Base-by-base conservation (phyloP, 2,797 vertebrate species). In the Epinephelus malabaricus region DNA sequence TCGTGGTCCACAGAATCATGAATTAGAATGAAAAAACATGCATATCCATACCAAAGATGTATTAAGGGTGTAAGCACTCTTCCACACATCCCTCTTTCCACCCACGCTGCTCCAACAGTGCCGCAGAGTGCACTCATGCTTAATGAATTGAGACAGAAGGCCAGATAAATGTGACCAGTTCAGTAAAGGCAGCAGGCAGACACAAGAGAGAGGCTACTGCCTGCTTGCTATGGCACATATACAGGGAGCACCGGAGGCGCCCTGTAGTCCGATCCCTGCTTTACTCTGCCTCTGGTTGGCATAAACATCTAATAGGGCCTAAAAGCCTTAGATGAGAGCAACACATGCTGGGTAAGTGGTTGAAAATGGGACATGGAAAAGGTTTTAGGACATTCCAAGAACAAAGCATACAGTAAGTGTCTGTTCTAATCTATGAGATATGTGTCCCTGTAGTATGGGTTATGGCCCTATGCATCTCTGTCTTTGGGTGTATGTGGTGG, bases 111-210 rank as follows among this genome's bases (percentile, higher is more conserved):
- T 87, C 51, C 53, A 60, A 34, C 69, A 54, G 78, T n/a, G 45
- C 76, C 12, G 56, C 18, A 13, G 67, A 89, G 74, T 71, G 62
- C 82, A 84, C 76, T 90, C 88, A 73, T 71, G 79, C 85, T 58
- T 93, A 91, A 93, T 91, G 88, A 88, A 87, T 73, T 83, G 76
- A 91, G 92, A 90, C 89, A 88, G 81, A 82, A 77, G 90, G 87
- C 78, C 88, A 87, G 84, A 89, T 86, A 84, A 89, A 92, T 89
- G 85, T 81, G 86, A 90, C 82, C 92, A 76, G 87, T 86, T 88
- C 79, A 86, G 83, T 84, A 70, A 83, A 87, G 78, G 79, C 83
- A 88, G 83, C 75, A 64, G 74, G 71, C 82, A 65, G 73, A 87
- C 64, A 82, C 45, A 76, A 76, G 40, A 79, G 58, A 78, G 64